phyloP scores from a whole-genome alignment of 2,888 invertebrate genomes.

The Dysmachus trigonus region DNA sequence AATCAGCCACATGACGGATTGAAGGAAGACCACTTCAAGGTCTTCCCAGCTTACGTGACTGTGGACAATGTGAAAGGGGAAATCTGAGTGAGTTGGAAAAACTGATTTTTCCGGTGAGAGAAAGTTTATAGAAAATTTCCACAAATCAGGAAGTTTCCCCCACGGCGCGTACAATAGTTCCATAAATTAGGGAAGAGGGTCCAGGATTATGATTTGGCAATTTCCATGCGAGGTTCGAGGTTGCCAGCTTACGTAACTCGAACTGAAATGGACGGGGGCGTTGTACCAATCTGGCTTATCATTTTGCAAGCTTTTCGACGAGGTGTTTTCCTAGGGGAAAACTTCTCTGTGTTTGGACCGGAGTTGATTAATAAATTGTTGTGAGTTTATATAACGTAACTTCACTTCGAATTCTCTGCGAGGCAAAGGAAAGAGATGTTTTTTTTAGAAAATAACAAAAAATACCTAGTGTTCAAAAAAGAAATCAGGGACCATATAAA shows the following conservation, averaged over 20 bases:
- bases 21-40: slow-evolving; percentile 35
- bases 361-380: neutral
- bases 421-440: too few relatives aligned
- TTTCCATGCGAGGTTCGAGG: neutral
- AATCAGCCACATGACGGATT: slow-evolving; percentile 41
- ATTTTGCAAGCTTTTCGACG: neutral
- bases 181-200: slow-evolving; percentile 25
- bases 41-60: slow-evolving; percentile 32
- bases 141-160: slow-evolving; percentile 37
- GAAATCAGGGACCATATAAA: too few relatives aligned
- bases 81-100: slow-evolving; percentile 41
- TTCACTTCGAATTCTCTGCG: too few relatives aligned
- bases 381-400: neutral
- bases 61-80: slow-evolving; percentile 21
- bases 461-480: too few relatives aligned
- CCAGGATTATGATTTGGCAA: slow-evolving; percentile 22
- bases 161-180: slow-evolving; percentile 22
- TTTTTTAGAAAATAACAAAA: too few relatives aligned
- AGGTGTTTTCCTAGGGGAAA: neutral
- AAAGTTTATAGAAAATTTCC: slow-evolving; percentile 30
- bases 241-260: neutral
- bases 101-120: slow-evolving; percentile 41
- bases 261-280: neutral
- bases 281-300: neutral
- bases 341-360: neutral